These are phyloP conservation scores for Gopherus flavomarginatus DNA, from an alignment of 2,113 vertebrate genomes.

Conservation along the genomic window DNA sequence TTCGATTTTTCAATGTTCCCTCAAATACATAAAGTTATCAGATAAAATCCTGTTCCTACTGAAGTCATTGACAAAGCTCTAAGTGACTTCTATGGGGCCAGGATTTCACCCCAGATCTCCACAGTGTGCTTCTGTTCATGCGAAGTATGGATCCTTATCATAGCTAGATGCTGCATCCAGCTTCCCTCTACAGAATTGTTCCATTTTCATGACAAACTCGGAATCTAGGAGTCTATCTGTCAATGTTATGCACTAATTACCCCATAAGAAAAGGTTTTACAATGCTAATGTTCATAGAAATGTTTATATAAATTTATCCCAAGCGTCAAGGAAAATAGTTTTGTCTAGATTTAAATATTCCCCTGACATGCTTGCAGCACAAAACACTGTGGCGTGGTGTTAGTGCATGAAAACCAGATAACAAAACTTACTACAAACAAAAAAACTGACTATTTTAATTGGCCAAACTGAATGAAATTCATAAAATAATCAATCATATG, in stretches of 20 bases:
- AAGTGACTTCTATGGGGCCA: neutral
- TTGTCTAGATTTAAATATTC: neutral
- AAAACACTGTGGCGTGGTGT: neutral
- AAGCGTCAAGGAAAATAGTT: neutral
- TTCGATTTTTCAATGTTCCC: neutral
- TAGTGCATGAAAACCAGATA: neutral
- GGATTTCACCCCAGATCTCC: neutral
- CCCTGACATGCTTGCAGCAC: neutral
- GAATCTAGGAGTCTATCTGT: neutral
- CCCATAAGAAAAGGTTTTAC: neutral
- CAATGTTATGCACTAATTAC: neutral
- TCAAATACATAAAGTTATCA: neutral
- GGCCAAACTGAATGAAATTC: neutral
- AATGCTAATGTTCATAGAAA: neutral
- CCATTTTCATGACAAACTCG: neutral
- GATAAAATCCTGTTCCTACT: neutral
- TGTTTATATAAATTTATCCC: neutral
- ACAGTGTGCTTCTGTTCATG: neutral
- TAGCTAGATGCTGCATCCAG: neutral
- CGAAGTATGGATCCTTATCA: neutral
- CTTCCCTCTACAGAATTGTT: neutral
- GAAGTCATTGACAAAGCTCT: no score
- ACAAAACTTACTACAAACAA: neutral
- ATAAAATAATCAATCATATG: neutral
- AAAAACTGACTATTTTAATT: neutral